Percentiles rank a stretch among this genome's conserved stretches.
Evolutionary conservation across 2,888 invertebrate genomes (phyloP).

Genomic region (Noctua pronuba): DNA sequence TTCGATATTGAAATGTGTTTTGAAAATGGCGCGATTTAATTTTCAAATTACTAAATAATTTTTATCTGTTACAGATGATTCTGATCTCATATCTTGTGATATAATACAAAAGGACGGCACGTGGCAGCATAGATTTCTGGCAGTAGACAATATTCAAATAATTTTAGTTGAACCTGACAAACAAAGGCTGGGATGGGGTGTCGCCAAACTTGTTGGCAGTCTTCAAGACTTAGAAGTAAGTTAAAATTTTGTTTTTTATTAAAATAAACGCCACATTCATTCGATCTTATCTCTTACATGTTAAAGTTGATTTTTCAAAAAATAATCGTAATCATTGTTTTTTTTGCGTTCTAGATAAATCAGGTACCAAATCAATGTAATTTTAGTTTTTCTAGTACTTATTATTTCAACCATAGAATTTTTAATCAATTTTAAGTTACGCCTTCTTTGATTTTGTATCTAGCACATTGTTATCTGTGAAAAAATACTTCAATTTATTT

Average conservation of each 20-base stretch:
- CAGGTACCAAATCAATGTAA: constrained; percentile 56
- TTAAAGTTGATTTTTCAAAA: constrained; percentile 10
- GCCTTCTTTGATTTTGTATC: constrained; percentile 44
- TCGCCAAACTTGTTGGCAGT: constrained; percentile 98
- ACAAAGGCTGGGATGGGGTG: constrained; percentile 98
- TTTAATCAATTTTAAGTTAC: constrained; percentile 32
- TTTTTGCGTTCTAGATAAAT: constrained; percentile 65
- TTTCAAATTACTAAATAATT: background rate
- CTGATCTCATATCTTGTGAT: constrained; percentile 98
- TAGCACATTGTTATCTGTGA: constrained; percentile 33
- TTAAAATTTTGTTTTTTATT: background rate
- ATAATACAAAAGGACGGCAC: constrained; percentile 97
- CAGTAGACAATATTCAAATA: constrained; percentile 98
- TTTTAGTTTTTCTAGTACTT: constrained; percentile 46
- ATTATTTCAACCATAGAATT: constrained; percentile 29
- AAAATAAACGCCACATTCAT: constrained; percentile 2
- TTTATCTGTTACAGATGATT: constrained; percentile 94
- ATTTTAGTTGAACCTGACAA: constrained; percentile 99
- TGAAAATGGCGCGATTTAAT: constrained; percentile 11
- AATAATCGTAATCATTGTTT: constrained; percentile 47
- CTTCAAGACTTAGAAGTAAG: constrained; percentile 97
- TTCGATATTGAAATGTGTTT: background rate
- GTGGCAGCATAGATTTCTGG: constrained; percentile 97
- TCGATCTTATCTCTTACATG: constrained; percentile 15
- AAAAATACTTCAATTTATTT: constrained; percentile 18